Evolutionary conservation across 2,888 invertebrate species (phyloP).

Genomic region (Acutogordius australiensis): DNA sequence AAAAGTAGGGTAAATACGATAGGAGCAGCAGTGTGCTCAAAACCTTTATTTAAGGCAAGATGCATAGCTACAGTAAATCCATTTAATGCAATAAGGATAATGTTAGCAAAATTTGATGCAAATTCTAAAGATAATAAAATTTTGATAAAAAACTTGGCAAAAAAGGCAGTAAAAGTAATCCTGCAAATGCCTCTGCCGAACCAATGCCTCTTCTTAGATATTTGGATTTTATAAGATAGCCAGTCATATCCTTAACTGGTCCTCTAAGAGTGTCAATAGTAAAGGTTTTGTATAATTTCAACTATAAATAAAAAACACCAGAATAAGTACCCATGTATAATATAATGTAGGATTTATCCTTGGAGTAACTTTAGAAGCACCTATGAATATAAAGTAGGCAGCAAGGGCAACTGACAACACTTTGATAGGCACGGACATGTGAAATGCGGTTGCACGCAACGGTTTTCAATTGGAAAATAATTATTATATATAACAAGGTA

Average conservation of each 20-base stretch:
- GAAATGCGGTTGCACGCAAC: too few relatives aligned
- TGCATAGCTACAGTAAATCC: neutral
- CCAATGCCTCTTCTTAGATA: constrained; percentile 10
- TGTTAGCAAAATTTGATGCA: constrained; percentile 2
- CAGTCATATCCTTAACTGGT: constrained; percentile 1
- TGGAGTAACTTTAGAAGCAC: constrained; percentile 7
- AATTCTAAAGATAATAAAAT: neutral
- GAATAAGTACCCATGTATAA: neutral
- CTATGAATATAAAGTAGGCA: constrained; percentile 4
- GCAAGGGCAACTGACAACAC: neutral
- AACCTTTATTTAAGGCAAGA: neutral
- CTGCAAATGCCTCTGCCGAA: neutral
- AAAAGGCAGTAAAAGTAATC: constrained; percentile 8
- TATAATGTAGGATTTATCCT: neutral
- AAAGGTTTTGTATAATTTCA: neutral
- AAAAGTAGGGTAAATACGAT: neutral
- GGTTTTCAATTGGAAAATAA: too few relatives aligned
- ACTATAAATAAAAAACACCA: constrained; percentile 1
- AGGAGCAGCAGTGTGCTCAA: neutral
- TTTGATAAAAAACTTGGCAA: constrained; percentile 10
- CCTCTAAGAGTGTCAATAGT: neutral
- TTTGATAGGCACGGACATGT: neutral
- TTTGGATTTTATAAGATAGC: constrained; percentile 3
- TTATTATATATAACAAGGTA: too few relatives aligned
- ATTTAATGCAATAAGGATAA: neutral